phyloP scores from a whole-genome alignment of 2,113 vertebrate genomes.

The Cephalopterus ornatus region DNA sequence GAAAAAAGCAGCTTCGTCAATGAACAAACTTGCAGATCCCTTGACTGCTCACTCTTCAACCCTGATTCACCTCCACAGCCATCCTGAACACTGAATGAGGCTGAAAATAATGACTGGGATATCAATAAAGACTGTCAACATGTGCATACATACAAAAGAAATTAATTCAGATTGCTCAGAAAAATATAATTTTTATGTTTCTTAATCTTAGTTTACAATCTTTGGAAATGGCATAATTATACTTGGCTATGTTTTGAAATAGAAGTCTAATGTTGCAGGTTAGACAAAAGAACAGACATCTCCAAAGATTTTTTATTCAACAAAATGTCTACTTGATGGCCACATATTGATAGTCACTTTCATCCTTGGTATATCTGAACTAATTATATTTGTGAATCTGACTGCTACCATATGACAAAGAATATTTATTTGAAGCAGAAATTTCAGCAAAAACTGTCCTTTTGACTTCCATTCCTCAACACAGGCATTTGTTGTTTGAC shows the following conservation, averaged over 20 bases:
- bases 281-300: neutral
- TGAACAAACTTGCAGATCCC: neutral
- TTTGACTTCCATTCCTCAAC: neutral
- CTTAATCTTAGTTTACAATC: neutral
- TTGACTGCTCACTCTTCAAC: neutral
- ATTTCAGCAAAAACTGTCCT: neutral
- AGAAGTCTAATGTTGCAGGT: neutral
- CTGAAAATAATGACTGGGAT: neutral
- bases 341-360: neutral
- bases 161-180: neutral
- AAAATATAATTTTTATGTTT: neutral
- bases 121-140: neutral
- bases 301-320: neutral
- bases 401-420: neutral
- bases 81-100: neutral
- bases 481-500: neutral
- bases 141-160: neutral
- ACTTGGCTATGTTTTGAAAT: neutral
- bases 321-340: neutral
- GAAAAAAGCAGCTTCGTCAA: neutral
- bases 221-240: neutral
- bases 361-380: neutral
- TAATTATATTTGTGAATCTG: neutral
- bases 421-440: neutral
- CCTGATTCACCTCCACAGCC: neutral